phyloP scores from a whole-genome alignment of 1,140 invertebrate species.

The Wiebesia pumilae region DNA sequence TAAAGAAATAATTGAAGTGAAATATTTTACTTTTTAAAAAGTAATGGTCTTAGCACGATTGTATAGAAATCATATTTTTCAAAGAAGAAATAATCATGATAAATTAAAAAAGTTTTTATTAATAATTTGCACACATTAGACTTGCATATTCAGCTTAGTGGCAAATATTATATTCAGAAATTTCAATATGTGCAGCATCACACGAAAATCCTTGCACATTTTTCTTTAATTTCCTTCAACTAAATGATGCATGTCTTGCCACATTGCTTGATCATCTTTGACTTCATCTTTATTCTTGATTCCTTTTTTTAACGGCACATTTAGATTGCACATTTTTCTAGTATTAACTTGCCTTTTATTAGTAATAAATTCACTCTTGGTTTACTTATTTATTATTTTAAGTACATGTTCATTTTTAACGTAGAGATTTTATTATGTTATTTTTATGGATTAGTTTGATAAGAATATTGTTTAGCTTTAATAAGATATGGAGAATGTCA shows the following conservation, averaged over 20 bases:
- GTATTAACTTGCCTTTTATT: conserved; percentile 49
- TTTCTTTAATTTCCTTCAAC: conserved; percentile 41
- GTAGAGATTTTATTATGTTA: conserved; percentile 51
- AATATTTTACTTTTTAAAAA: conserved; percentile 30
- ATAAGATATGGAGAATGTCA: conserved; percentile 38
- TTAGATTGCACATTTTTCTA: conserved; percentile 52
- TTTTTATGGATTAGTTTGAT: conserved; percentile 43
- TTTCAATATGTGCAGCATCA: conserved; percentile 49
- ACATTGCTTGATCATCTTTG: conserved; percentile 61
- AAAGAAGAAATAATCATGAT: conserved; percentile 41
- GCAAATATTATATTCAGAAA: conserved; percentile 39
- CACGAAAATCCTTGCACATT: conserved; percentile 52
- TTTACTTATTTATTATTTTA: conserved; percentile 1
- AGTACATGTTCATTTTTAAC: conserved; percentile 37
- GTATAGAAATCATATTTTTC: conserved; percentile 34
- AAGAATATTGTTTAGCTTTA: conserved; percentile 35
- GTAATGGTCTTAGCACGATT: conserved; percentile 41
- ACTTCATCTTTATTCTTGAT: conserved; percentile 51
- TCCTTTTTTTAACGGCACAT: conserved; percentile 55
- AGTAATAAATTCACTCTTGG: conserved; percentile 43
- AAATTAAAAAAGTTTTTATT: conserved; percentile 48
- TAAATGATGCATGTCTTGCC: conserved; percentile 60
- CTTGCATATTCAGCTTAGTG: conserved; percentile 51
- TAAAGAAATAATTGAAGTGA: conserved; percentile 11
- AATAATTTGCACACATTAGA: conserved; percentile 48